Evolutionary conservation across 1,140 invertebrate species (phyloP), one percentile per base, ranked within the genome.

Genomic region (Drosophila arawakana): DNA sequence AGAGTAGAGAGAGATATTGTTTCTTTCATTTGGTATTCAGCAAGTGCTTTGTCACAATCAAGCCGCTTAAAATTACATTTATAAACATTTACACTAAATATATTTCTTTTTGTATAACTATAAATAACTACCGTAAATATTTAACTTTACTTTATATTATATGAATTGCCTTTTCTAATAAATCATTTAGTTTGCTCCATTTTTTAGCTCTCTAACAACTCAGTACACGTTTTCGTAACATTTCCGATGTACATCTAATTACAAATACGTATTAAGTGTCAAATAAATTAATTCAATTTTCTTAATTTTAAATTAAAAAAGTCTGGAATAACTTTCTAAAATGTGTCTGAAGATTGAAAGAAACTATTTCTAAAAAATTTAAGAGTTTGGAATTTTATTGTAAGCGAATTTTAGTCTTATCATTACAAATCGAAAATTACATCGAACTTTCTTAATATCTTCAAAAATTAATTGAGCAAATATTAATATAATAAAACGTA

Each of bases 21-120:
- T 65, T 85, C 67, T 72, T 63, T 86, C 41, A 67, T 21, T 21
- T 21, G 18, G 80, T 83, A 83, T 74, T 89, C 83, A 90, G 83
- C 83, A 88, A 88, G 84, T 86, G 80, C 84, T 88, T 89, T 84
- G 63, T 82, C 80, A 83, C 80, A 89, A 77, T 80, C 70, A 85
- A 88, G 84, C 81, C 55, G 74, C 71, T 84, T 88, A 78, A 65
- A 41, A 55, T 9, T 82, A 89, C 62, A 69, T 76, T 82, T 88
- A 86, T 77, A 86, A 82, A 86, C 79, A 82, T 52, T 74, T 62
- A 84, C 55, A 46, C 66, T 52, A 54, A 63, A 78, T 60, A 81
- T 74, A 65, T 86, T 81, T 84, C 50, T 69, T 50, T 49, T 76
- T 86, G 79, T 86, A 86, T 82, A 86, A 70, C 76, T 88, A 77